Evolutionary conservation across 2,797 vertebrate genomes (phyloP).

Genomic region (Schizopygopsis malacanthus): DNA sequence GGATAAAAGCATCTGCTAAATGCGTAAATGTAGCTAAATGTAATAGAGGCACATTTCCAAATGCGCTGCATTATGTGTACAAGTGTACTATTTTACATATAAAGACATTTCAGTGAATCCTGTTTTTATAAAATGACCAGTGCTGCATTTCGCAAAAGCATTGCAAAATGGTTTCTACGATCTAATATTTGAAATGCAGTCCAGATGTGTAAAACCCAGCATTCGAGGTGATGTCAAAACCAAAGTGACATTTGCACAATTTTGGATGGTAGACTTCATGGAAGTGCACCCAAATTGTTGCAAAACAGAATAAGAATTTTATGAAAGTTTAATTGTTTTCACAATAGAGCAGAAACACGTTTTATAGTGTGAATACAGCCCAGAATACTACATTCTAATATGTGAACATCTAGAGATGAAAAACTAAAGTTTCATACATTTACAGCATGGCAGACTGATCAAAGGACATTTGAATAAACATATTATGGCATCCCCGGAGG

Average conservation of each 20-base stretch:
- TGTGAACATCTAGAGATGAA: conserved; percentile 4
- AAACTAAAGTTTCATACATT: not conserved
- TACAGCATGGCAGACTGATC: not conserved
- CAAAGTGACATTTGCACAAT: not conserved
- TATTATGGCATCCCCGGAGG: conserved; percentile 45
- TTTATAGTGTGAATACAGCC: not conserved
- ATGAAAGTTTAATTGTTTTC: not conserved
- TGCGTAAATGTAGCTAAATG: no score
- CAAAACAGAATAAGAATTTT: not conserved
- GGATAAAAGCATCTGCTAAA: no score
- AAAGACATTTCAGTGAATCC: not conserved
- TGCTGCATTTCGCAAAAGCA: not conserved
- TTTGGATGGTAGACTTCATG: not conserved
- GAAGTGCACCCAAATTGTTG: not conserved
- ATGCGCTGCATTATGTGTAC: not conserved
- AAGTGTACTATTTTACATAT: not conserved
- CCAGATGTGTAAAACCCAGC: not conserved
- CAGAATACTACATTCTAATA: not conserved
- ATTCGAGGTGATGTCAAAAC: not conserved
- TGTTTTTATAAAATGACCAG: not conserved
- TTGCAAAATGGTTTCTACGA: not conserved
- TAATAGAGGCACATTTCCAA: not conserved
- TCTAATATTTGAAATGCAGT: not conserved
- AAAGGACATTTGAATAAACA: conserved; percentile 7
- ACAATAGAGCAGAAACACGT: not conserved